Percentiles rank a stretch among this genome's conserved stretches.
Conservation (phyloP, 2,888 invertebrate species). For the Apamea anceps region DNA sequence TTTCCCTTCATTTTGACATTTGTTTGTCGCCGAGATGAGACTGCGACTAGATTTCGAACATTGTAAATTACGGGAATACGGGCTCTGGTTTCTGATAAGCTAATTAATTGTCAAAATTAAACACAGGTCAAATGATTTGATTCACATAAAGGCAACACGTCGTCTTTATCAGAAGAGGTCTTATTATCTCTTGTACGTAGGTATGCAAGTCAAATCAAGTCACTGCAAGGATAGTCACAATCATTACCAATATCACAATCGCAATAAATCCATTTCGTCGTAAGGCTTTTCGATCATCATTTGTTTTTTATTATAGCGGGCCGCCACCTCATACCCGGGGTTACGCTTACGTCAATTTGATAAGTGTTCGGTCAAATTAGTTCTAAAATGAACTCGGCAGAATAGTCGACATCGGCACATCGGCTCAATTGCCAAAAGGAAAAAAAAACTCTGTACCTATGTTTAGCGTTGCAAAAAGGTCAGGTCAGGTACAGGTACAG, state of each 20-base stretch:
- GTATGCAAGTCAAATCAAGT: background rate
- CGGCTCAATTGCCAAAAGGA: too few relatives aligned
- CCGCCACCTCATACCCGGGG: background rate
- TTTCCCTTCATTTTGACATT: too few relatives aligned
- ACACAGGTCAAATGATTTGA: background rate
- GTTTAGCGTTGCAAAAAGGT: background rate
- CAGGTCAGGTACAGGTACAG: too few relatives aligned
- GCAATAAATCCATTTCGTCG: background rate
- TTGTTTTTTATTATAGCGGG: background rate
- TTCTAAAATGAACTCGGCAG: background rate
- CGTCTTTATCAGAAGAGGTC: background rate
- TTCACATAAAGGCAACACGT: background rate
- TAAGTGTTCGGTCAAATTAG: background rate
- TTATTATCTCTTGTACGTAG: background rate
- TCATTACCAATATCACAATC: background rate
- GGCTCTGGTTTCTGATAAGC: background rate
- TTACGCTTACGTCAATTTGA: background rate
- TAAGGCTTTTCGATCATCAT: background rate
- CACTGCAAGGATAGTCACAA: background rate
- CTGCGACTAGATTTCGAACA: too few relatives aligned
- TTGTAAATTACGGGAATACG: too few relatives aligned
- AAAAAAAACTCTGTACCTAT: background rate
- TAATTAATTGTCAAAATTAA: background rate
- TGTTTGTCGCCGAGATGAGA: too few relatives aligned
- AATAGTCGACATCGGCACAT: background rate